A percentile compares a stretch with the other conserved stretches of the same genome.
These are phyloP conservation scores for Apis cerana DNA, from an alignment of 1,140 invertebrate species.

Conservation along the genomic window DNA sequence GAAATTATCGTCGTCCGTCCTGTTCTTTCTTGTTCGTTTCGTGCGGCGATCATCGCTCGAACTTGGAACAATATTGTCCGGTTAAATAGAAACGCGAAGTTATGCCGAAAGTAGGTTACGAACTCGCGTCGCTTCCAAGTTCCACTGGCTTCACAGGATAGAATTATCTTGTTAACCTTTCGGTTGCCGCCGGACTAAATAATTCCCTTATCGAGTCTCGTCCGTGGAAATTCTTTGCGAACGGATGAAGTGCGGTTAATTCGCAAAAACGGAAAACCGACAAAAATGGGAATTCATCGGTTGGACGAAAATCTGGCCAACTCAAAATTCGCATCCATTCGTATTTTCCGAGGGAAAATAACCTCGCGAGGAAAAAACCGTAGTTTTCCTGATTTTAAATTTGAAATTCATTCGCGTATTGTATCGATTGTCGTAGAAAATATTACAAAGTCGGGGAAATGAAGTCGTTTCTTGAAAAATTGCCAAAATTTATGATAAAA, in stretches of 20 bases:
- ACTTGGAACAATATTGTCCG: background rate
- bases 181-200: background rate
- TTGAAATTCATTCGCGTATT: too few relatives aligned
- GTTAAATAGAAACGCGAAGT: conserved; percentile 18
- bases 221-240: background rate
- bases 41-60: background rate
- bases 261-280: background rate
- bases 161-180: conserved; percentile 32
- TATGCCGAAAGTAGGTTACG: conserved; percentile 14
- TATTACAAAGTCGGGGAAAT: too few relatives aligned
- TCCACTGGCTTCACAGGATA: background rate
- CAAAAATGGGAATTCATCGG: background rate
- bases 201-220: conserved; percentile 10
- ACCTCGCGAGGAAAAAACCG: too few relatives aligned
- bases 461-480: too few relatives aligned
- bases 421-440: too few relatives aligned
- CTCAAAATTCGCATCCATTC: too few relatives aligned
- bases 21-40: background rate
- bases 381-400: too few relatives aligned
- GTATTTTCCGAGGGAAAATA: background rate
- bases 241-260: background rate
- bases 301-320: background rate
- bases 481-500: too few relatives aligned
- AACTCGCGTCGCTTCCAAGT: conserved; percentile 1
- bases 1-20: too few relatives aligned